phyloP scores from a whole-genome alignment of 1,140 invertebrate species.

The Drosophila watanabei region DNA sequence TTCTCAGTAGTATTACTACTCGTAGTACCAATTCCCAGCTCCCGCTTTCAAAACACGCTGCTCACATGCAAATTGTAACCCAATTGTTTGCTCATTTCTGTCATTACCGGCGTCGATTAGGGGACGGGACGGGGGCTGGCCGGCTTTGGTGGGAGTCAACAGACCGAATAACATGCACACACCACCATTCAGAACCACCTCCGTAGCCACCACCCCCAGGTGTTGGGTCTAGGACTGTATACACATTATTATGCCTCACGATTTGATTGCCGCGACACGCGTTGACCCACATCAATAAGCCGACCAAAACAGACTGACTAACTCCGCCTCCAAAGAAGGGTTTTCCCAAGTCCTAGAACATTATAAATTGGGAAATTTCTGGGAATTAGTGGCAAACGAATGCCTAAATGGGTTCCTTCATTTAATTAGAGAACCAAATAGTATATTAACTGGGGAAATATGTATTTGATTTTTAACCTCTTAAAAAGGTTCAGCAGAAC shows the following conservation, averaged over 20 bases:
- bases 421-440: neutral
- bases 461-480: neutral
- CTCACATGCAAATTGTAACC: slow-evolving; percentile 54
- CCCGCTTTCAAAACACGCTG: slow-evolving; percentile 9
- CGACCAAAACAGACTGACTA: slow-evolving; percentile 32
- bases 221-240: slow-evolving; percentile 40
- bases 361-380: neutral
- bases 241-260: slow-evolving; percentile 59
- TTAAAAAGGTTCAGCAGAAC: too few relatives aligned
- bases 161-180: slow-evolving; percentile 42
- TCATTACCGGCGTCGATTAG: slow-evolving; percentile 57
- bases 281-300: slow-evolving; percentile 54
- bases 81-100: slow-evolving; percentile 59
- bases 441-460: neutral
- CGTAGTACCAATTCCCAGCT: neutral
- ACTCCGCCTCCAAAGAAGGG: neutral
- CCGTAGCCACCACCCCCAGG: slow-evolving; percentile 17
- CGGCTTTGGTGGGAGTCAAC: slow-evolving; percentile 27
- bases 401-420: neutral
- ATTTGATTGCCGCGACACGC: slow-evolving; percentile 59
- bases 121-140: slow-evolving; percentile 8
- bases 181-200: slow-evolving; percentile 11
- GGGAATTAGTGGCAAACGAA: neutral
- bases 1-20: slow-evolving; percentile 1
- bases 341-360: neutral